Percentiles rank a stretch among this genome's conserved stretches.
phyloP scores from a whole-genome alignment of 35 echinoderm and acorn worm species.

The Lytechinus variegatus region DNA sequence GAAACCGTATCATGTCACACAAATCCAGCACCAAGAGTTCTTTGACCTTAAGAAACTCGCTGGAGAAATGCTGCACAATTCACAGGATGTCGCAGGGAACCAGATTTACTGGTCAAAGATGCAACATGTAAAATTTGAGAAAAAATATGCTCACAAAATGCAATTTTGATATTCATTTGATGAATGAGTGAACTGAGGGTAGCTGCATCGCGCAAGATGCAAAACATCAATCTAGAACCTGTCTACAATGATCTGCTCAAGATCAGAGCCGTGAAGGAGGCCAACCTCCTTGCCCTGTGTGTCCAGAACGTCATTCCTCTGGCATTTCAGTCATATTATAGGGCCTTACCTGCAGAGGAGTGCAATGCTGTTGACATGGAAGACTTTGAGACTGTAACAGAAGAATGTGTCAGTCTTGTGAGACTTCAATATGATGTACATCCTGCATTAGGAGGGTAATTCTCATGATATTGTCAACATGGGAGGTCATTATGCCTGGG shows the following conservation, averaged over 20 bases:
- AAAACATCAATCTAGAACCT: too few species aligned
- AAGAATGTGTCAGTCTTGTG: too few species aligned
- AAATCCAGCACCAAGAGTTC: conserved; percentile 47
- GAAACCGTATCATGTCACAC: conserved; percentile 40
- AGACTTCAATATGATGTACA: background rate
- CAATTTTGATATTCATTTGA: too few species aligned
- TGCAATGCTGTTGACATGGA: background rate
- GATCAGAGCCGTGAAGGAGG: conserved; percentile 38
- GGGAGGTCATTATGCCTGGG: background rate
- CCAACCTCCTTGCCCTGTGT: conserved; percentile 47
- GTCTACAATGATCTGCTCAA: too few species aligned
- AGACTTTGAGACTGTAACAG: background rate
- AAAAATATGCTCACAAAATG: too few species aligned
- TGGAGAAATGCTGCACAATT: conserved; percentile 22
- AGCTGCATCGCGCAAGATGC: too few species aligned
- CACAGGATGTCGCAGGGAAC: too few species aligned
- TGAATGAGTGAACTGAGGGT: too few species aligned
- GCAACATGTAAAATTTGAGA: too few species aligned
- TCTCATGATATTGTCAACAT: background rate
- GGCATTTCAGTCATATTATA: background rate
- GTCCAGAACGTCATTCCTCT: conserved; percentile 46
- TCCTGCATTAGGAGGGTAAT: background rate
- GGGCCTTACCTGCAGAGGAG: background rate
- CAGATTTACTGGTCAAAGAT: too few species aligned
- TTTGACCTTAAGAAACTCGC: conserved; percentile 54